A percentile compares a stretch with the other conserved stretches of the same genome.
phyloP scores from a whole-genome alignment of 2,888 invertebrate species.

The Rhamphomyia laevipes region DNA sequence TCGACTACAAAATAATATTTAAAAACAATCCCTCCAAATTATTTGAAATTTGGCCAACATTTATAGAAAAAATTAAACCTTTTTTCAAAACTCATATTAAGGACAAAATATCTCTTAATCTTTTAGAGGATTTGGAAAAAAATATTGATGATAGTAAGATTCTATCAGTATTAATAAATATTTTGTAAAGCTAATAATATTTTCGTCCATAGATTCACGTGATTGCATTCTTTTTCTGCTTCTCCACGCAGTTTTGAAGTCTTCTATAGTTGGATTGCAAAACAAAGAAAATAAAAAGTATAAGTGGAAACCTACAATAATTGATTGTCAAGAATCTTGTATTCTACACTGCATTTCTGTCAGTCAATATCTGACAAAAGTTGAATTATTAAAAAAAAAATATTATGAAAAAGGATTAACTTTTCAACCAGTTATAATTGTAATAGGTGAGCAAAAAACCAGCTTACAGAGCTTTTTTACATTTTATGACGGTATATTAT shows the following conservation, averaged over 20 bases:
- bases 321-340: not conserved
- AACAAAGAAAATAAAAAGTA: conserved; percentile 5
- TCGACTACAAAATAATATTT: conserved; percentile 5
- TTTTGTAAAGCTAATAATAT: not conserved
- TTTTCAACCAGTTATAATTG: conserved; percentile 5
- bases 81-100: conserved; percentile 1
- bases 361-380: not conserved
- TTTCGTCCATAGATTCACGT: conserved; percentile 1
- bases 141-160: conserved; percentile 6
- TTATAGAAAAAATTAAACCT: not conserved
- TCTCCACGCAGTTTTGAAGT: conserved; percentile 6
- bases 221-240: conserved; percentile 5
- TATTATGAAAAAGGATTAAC: conserved; percentile 1
- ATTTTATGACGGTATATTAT: conserved; percentile 5
- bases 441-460: no score
- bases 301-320: conserved; percentile 8
- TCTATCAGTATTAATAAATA: not conserved
- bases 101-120: not conserved
- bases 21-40: conserved; percentile 1
- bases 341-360: no score
- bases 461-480: not conserved
- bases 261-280: conserved; percentile 2
- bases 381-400: not conserved
- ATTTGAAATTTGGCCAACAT: not conserved
- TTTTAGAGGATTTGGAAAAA: conserved; percentile 1